These are phyloP conservation scores for Machimus rusticus DNA, from an alignment of 2,888 invertebrate species.

Conservation along the genomic window DNA sequence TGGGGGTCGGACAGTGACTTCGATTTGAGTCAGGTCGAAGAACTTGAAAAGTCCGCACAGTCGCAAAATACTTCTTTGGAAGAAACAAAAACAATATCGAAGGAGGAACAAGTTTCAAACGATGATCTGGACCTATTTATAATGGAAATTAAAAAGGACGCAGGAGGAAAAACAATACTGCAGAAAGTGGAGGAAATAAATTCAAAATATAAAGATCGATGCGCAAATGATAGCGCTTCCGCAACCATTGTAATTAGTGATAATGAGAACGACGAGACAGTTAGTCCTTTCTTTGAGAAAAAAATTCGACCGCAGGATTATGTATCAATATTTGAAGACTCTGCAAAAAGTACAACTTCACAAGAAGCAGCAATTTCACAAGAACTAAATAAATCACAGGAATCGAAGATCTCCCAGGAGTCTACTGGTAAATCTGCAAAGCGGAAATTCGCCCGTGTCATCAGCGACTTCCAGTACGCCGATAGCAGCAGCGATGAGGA, in stretches of 20 bases:
- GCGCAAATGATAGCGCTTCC: neutral
- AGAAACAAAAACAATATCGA: neutral
- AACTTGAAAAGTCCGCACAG: neutral
- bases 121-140: neutral
- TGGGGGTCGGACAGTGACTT: slow-evolving; percentile 40
- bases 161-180: neutral
- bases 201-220: neutral
- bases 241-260: neutral
- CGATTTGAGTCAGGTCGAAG: slow-evolving; percentile 36
- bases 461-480: neutral
- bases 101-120: neutral
- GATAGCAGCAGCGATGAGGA: neutral
- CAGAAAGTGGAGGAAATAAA: neutral
- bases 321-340: neutral
- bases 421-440: neutral
- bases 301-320: neutral
- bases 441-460: neutral
- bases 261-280: neutral
- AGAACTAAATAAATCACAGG: neutral
- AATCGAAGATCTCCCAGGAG: neutral
- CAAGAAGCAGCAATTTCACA: neutral
- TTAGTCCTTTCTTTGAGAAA: neutral
- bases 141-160: neutral
- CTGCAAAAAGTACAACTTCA: neutral
- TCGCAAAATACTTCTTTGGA: neutral